Evolutionary conservation across 2,797 vertebrate species (phyloP), one percentile per base, ranked within the genome.

Genomic region (Danio jaintianensis): DNA sequence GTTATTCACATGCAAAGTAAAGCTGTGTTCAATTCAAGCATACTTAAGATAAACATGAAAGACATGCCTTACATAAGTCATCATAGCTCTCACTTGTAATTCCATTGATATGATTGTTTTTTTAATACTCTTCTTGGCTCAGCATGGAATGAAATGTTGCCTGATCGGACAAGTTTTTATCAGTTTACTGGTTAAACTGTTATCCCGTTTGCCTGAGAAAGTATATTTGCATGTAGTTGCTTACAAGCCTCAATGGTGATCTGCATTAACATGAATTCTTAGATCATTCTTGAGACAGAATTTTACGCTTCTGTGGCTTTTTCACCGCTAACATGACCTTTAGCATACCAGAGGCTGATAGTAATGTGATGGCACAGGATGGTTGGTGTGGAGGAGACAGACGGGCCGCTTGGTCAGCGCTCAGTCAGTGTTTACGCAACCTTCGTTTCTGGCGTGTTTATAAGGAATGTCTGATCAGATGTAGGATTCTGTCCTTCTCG

Each of bases 141-240:
- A 42, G 29, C 40, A 68, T 64, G 10, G 4, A 36, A 69, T 79
- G 48, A 53, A 40, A 38, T 40, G 67, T 29, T 66, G 59, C 63
- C 61, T 68, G 38, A 66, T 38, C 68, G 11, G 61, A 72, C 52
- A 50, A 59, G 75, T 67, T 78, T 53, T 66, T 40, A 56, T 58
- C 16, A 42, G 59, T 58, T 73, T 9, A 18, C 8, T 59, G 40
- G 58, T 55, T 78, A 59, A 59, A 40, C 10, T 66, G 42, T 58
- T 8, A 38, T 11, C 12, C 42, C 15, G 8, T 45, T 62, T 16
- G 16, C 53, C 13, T 73, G 38, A 29, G 29, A 29, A 29, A 1
- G 29, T 29, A 29, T 29, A 29, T 29, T 58, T 58, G 22, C 6
- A 8, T 42, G 42, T 29, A 40, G 2, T 53, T 43, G 22, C 38